These are phyloP conservation scores for Pollachius pollachius DNA, from an alignment of 2,113 vertebrate genomes.

Conservation along the genomic window DNA sequence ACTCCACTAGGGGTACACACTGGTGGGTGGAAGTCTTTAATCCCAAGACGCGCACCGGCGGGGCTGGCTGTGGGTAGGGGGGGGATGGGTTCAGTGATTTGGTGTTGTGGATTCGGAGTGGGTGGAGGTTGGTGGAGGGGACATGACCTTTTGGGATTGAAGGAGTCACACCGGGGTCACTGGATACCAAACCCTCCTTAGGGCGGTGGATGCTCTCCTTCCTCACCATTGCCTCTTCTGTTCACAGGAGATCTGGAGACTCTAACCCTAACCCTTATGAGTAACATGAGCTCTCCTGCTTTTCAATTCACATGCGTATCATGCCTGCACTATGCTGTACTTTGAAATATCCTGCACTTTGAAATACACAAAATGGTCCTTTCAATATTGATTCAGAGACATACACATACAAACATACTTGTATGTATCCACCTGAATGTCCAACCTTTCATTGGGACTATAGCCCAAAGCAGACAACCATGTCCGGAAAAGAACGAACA, in stretches of 20 bases:
- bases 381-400: no score
- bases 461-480: no score
- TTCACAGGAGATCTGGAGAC: slow-evolving; percentile 13
- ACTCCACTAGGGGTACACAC: slow-evolving; percentile 60
- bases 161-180: slow-evolving; percentile 52
- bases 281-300: slow-evolving; percentile 17
- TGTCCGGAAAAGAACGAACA: neutral
- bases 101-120: slow-evolving; percentile 9
- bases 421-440: neutral
- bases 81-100: neutral
- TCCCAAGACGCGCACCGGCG: slow-evolving; percentile 35
- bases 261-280: no score
- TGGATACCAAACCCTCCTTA: slow-evolving; percentile 28
- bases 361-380: no score
- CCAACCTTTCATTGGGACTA: neutral
- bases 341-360: no score
- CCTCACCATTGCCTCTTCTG: slow-evolving; percentile 1
- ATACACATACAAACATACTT: no score
- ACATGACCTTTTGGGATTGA: slow-evolving; percentile 54
- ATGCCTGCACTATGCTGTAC: no score
- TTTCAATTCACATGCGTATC: slow-evolving; percentile 18
- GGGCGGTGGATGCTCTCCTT: slow-evolving; percentile 24
- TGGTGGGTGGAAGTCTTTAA: slow-evolving; percentile 62
- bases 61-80: slow-evolving; percentile 41
- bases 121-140: slow-evolving; percentile 12